Conservation (phyloP, 1,140 invertebrate genomes). For the Glossosoma conforme region DNA sequence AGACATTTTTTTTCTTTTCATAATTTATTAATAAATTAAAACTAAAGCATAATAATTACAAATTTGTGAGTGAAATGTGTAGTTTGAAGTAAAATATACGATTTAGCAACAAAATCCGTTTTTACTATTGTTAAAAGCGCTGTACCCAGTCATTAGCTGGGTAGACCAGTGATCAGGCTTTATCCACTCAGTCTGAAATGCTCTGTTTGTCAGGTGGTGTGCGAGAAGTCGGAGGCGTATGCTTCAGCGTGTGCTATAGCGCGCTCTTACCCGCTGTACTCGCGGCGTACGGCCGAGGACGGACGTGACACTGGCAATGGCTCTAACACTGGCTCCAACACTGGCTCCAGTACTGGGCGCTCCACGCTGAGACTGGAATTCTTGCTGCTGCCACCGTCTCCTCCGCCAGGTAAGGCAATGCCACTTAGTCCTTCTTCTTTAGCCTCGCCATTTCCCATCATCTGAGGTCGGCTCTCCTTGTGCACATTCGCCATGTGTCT, state of each 20-base stretch:
- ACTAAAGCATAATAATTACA: no score
- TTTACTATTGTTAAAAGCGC: neutral
- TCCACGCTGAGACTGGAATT: constrained; percentile 58
- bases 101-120: no score
- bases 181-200: no score
- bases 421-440: neutral
- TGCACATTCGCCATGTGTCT: neutral
- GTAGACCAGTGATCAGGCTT: neutral
- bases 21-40: no score
- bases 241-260: constrained; percentile 78
- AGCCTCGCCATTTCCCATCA: neutral
- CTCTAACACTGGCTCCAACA: constrained; percentile 13
- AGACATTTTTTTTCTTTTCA: no score
- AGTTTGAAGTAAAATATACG: no score
- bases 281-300: constrained; percentile 67
- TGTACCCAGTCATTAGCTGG: neutral
- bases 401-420: constrained; percentile 9
- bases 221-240: constrained; percentile 68
- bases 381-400: constrained; percentile 42
- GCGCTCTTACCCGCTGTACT: constrained; percentile 69
- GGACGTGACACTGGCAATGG: constrained; percentile 42
- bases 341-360: constrained; percentile 5
- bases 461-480: neutral
- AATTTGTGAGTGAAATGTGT: no score
- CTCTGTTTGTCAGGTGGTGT: constrained; percentile 61